Base-by-base conservation (phyloP, 2,113 vertebrate genomes). In the Semnornis frantzii region DNA sequence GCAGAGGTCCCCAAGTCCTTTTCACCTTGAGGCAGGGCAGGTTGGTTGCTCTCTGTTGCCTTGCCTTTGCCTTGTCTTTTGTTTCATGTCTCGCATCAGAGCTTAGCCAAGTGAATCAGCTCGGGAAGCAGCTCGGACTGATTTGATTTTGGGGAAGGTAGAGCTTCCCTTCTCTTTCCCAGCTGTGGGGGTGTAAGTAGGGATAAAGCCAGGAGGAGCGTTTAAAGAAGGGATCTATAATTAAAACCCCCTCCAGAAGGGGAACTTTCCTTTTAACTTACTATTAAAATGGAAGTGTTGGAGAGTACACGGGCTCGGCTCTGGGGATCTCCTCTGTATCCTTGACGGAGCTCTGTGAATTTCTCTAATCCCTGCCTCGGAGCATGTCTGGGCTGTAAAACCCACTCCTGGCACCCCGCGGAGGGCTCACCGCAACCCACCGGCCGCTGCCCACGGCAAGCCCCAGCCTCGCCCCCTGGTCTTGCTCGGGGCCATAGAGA, bases 141-240 rank as follows among this genome's bases (percentile, higher is more conserved):
- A 73, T 93, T 94, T 93, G 95, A 94, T 95, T 94, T 94, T 90
- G 90, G 85, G 84, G 80, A 88, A 92, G 91, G 90, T 94, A 92
- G 74, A 84, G 88, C 57, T 89, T 93, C 84, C 93, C 80, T 84
- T 88, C 16, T 96, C 93, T 89, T 81, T 81, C 68, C 70, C 79
- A 73, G 88, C 90, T 92, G 76, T 88, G 96, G 89, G 74, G 92
- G 94, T 89, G 92, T 84, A 69, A 76, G 83, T 31, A 21, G 39
- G 81, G 88, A 85, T 95, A 94, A 94, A 96, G 95, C 48, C 87
- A 91, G 91, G 85, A 93, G 88, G 78, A 81, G 79, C 23, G 39
- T 94, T 93, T 88, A 87, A 92, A 94, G 76, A 72, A 86, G 87
- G 65, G 92, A 92, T 95, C 96, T 97, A 94, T 96, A 96, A 96